Evolutionary conservation across 2,797 vertebrate genomes (phyloP), one percentile per base, ranked within the genome.

Genomic region (Platyrinchus mystaceus): DNA sequence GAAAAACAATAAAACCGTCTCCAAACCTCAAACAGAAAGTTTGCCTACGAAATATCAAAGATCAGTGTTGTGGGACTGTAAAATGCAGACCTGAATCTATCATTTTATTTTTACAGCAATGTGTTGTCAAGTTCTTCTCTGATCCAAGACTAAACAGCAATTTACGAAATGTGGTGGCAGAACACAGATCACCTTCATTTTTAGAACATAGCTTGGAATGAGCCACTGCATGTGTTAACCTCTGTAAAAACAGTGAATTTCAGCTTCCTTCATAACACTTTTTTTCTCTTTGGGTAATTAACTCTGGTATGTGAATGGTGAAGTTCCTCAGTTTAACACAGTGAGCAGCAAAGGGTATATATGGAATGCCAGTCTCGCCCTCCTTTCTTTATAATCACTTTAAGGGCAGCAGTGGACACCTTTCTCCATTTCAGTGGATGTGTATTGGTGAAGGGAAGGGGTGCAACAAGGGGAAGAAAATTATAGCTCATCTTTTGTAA

Each of bases 11-110:
- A 76, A 92, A 96, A 89, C 17, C 1, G 0, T 55, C 77, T 80
- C 76, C n/a, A 84, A 76, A 67, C 44, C 77, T 92, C 83, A 84
- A n/a, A 73, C 47, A 84, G 66, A 84, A 89, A 87, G 62, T 92
- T 90, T 93, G 63, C 70, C 22, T 92, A 76, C 87, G 71, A 88
- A 89, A 90, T 91, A 86, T 92, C 87, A 95, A 95, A 90, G 86
- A 92, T 68, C 37, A 68, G 20, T 49, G 67, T 64, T 89, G 49
- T 74, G 82, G 67, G 80, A 73, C 83, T 87, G 55, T 70, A 81
- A 94, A 80, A 73, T 55, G 60, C 59, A 93, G 84, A 84, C 89
- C 94, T 4, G 36, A 86, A 94, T 94, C 90, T 89, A 63, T 94
- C 63, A 89, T 89, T 94, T 94, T 43, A 34, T 81, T 92, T 91